phyloP scores from a whole-genome alignment of 2,797 vertebrate genomes.

The Staurois parvus region DNA sequence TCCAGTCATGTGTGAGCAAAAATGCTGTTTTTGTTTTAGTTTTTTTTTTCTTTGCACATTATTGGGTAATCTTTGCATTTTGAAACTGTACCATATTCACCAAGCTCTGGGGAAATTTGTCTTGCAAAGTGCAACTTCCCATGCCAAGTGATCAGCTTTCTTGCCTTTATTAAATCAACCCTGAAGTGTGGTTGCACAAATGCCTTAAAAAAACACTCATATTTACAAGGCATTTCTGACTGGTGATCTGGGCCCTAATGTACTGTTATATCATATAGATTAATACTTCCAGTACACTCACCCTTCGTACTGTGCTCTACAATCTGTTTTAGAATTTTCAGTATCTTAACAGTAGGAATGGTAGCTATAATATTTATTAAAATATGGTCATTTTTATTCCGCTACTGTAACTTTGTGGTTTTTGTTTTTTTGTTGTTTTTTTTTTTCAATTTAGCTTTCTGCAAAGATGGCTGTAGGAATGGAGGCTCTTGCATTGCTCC shows the following conservation, averaged over 20 bases:
- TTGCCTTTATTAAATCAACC: background rate
- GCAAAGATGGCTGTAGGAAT: conserved; percentile 92
- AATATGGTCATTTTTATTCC: background rate
- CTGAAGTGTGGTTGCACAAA: background rate
- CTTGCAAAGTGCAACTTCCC: too few relatives aligned
- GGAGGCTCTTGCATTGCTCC: conserved; percentile 93
- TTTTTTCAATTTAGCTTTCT: conserved; percentile 83
- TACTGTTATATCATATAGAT: background rate
- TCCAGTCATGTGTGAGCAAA: too few relatives aligned
- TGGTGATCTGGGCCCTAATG: background rate
- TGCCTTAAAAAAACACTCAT: background rate
- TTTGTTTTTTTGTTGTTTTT: conserved; percentile 56
- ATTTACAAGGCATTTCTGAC: background rate
- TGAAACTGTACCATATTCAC: too few relatives aligned
- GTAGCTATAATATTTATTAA: background rate
- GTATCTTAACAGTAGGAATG: background rate
- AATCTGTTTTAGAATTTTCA: background rate
- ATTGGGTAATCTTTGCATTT: too few relatives aligned
- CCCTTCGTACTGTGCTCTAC: background rate
- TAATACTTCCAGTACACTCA: background rate
- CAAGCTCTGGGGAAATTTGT: too few relatives aligned
- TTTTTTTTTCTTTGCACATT: too few relatives aligned
- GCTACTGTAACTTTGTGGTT: background rate
- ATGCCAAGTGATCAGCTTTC: too few relatives aligned
- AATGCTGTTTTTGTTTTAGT: too few relatives aligned